These are phyloP conservation scores for Camponotus pennsylvanicus DNA, from an alignment of 1,140 invertebrate genomes.

Conservation along the genomic window DNA sequence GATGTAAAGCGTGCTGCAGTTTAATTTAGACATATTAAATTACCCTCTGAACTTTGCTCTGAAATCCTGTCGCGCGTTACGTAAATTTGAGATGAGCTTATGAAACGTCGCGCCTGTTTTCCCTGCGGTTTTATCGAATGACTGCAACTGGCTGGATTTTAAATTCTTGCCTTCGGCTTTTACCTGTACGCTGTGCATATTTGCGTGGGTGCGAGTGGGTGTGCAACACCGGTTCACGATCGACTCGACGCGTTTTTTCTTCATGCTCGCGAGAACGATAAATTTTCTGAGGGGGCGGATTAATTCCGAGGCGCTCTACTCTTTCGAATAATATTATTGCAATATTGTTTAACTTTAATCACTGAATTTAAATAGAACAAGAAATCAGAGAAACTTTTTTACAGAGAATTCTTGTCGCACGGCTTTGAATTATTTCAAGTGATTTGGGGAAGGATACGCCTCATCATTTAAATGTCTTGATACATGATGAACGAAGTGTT, in stretches of 20 bases:
- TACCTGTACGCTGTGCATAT: conserved; percentile 59
- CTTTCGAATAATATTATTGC: conserved; percentile 28
- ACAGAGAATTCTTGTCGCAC: neutral
- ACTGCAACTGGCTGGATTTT: conserved; percentile 44
- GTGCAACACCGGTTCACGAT: conserved; percentile 36
- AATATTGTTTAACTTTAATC: neutral
- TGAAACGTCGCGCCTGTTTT: neutral
- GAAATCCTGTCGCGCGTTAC: neutral
- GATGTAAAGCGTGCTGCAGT: neutral
- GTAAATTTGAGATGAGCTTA: neutral
- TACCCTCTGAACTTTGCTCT: neutral
- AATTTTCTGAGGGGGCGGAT: conserved; percentile 38
- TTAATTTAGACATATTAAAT: neutral
- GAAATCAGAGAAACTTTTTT: neutral
- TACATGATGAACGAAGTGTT: neutral
- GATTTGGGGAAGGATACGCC: neutral
- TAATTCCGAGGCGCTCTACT: neutral
- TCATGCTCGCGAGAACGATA: neutral
- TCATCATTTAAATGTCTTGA: neutral
- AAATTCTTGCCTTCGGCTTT: conserved; percentile 59
- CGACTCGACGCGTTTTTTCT: neutral
- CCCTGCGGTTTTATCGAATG: neutral
- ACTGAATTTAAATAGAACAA: neutral
- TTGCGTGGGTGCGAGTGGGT: conserved; percentile 62
- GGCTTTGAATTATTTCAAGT: neutral